phyloP scores from a whole-genome alignment of 2,888 invertebrate species.

The Sclerodermus sp. region DNA sequence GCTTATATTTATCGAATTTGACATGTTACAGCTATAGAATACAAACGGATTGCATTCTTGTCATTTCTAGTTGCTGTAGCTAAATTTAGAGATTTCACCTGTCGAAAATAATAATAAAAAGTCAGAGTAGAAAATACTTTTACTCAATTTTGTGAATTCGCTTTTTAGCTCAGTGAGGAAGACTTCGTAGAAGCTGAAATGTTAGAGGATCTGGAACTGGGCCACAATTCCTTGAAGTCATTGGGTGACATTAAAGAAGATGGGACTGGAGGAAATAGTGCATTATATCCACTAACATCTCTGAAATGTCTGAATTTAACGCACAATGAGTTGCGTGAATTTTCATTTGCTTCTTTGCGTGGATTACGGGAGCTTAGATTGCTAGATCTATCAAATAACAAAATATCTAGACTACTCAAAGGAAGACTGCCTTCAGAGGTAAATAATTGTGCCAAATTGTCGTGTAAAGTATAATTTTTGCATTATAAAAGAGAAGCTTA shows the following conservation, averaged over 20 bases:
- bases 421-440: slow-evolving; percentile 52
- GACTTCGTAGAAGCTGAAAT: slow-evolving; percentile 74
- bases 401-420: slow-evolving; percentile 62
- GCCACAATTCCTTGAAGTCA: slow-evolving; percentile 71
- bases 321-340: slow-evolving; percentile 73
- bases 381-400: slow-evolving; percentile 77
- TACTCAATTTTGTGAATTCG: too few relatives aligned
- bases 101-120: too few relatives aligned
- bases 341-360: slow-evolving; percentile 78
- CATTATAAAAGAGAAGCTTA: too few relatives aligned
- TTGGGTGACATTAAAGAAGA: slow-evolving; percentile 55
- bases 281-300: slow-evolving; percentile 69
- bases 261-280: slow-evolving; percentile 62
- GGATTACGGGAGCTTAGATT: slow-evolving; percentile 72
- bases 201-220: slow-evolving; percentile 71
- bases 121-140: too few relatives aligned
- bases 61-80: too few relatives aligned
- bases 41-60: too few relatives aligned
- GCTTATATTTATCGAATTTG: background rate
- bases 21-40: too few relatives aligned
- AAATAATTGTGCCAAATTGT: slow-evolving; percentile 13
- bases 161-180: slow-evolving; percentile 68
- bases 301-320: slow-evolving; percentile 74
- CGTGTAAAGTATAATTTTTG: too few relatives aligned
- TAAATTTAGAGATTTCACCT: too few relatives aligned